Base-by-base conservation (phyloP, 2,888 invertebrate species). In the Ditula angustiorana region DNA sequence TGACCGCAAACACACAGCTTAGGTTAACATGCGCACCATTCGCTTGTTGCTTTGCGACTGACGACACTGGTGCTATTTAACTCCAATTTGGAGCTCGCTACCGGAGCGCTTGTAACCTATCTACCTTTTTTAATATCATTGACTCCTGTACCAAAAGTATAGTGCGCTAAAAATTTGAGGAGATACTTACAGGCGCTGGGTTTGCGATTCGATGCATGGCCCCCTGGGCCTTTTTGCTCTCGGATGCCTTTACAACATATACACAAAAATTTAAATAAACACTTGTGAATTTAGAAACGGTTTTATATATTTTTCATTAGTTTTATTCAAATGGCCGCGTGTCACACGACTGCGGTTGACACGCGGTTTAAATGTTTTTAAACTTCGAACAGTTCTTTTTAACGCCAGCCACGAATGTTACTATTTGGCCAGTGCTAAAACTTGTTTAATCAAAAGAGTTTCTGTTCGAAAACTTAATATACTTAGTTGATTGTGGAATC, bases 131-230 rank as follows among this genome's bases (percentile, higher is more conserved):
- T n/a, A n/a, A n/a, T n/a, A n/a, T n/a, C n/a, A n/a, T n/a, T n/a
- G n/a, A n/a, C n/a, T n/a, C n/a, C n/a, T n/a, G n/a, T n/a, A n/a
- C n/a, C n/a, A n/a, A n/a, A n/a, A n/a, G n/a, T n/a, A n/a, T n/a
- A n/a, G n/a, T n/a, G n/a, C n/a, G n/a, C n/a, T n/a, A n/a, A 44
- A n/a, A 41, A 28, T n/a, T 8, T 16, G 16, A 4, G 24, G 1
- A 33, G 1, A 11, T 55, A 81, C 85, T 85, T 67, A 87, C 87
- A 30, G 47, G 10, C 26, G 26, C 7, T 13, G 80, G 73, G 61
- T 76, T 78, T 2, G 71, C 67, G 11, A 67, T 61, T 33, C 80
- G 78, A 71, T 83, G 85, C 86, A 86, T 87, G 68, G 72, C 80
- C 78, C 77, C 81, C 23, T 81, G 81, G 71, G 78, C 69, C 71